Conservation (phyloP, 2,797 vertebrate genomes). For the Pseudomugil gertrudae region DNA sequence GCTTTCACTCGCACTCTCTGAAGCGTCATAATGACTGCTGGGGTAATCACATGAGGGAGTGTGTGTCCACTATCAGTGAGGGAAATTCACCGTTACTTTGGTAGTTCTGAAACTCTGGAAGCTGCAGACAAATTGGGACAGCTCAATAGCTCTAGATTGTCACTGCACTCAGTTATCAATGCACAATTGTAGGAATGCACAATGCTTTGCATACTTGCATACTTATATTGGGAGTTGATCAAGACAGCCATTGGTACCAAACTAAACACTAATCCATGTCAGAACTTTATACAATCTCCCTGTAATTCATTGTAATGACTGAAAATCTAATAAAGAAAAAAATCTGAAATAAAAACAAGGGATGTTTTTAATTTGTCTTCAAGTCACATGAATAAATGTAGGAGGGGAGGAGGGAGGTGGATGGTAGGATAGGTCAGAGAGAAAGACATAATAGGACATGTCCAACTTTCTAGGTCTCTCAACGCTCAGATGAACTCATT, state of each 20-base stretch:
- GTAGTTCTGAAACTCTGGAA: conserved; percentile 30
- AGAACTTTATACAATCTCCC: conserved; percentile 22
- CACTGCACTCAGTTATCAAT: conserved; percentile 28
- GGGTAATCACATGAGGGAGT: conserved; percentile 62
- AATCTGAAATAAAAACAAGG: conserved; percentile 21
- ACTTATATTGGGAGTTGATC: conserved; percentile 14
- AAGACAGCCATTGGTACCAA: conserved; percentile 1
- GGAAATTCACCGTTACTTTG: conserved; percentile 32
- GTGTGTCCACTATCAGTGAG: conserved; percentile 18
- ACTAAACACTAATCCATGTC: conserved; percentile 42
- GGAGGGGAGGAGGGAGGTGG: neutral
- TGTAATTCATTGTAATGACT: conserved; percentile 22
- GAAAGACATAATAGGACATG: conserved; percentile 58
- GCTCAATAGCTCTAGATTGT: conserved; percentile 32
- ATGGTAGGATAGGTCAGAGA: conserved; percentile 45
- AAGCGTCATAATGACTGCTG: conserved; percentile 62
- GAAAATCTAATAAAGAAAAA: neutral
- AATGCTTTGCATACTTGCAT: conserved; percentile 46
- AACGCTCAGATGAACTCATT: conserved; percentile 83
- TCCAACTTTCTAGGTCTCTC: conserved; percentile 76
- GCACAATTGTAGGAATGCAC: conserved; percentile 28
- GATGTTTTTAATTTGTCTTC: conserved; percentile 38
- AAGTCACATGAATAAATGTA: conserved; percentile 32
- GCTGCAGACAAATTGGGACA: conserved; percentile 48
- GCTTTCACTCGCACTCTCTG: conserved; percentile 62